Base-by-base conservation (phyloP, 2,797 vertebrate species). In the Staurois parvus region DNA sequence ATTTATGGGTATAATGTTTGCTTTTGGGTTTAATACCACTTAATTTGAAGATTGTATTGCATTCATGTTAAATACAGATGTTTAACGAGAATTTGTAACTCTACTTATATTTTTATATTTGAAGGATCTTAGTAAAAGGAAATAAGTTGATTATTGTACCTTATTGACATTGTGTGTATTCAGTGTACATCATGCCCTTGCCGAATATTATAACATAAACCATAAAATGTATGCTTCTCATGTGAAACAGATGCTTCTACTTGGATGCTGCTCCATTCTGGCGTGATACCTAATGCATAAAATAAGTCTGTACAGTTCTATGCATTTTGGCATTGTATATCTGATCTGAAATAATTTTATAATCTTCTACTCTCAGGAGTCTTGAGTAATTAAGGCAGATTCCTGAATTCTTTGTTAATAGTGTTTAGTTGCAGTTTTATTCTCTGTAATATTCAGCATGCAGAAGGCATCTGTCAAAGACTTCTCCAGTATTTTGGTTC, bases 181-280 rank as follows among this genome's bases (percentile, higher is more conserved):
- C 30, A 68, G 52, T 68, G 69, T 56, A 80, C 40, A 62, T 68
- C 30, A 68, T 72, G 32, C 15, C 76, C 70, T 74, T 75, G 28
- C 24, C 12, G 6, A 59, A 59, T 42, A 30, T 80, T 75, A n/a
- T 29, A 52, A 74, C 42, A 68, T 37, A 76, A 75, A 75, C 29
- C 70, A 68, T 75, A 74, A 56, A 69, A 68, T 79, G 11, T 56
- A 80, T 56, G 45, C 45, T 80, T 72, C 59, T 75, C 64, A 85
- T 85, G 30, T 81, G 28, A 85, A 81, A 80, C 84, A 85, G 84
- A 85, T 85, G 84, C 45, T 81, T 69, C n/a, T 56, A 59, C 34
- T 42, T 85, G 78, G 78, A 85, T 69, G 62, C 78, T 28, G 15
- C 67, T 79, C 29, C 24, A 15, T 79, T 84, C 72, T 85, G 72